A percentile compares a stretch with the other conserved stretches of the same genome.
These are phyloP conservation scores for Leptobrachium ailaonicum DNA, from an alignment of 2,113 vertebrate species.

Conservation along the genomic window DNA sequence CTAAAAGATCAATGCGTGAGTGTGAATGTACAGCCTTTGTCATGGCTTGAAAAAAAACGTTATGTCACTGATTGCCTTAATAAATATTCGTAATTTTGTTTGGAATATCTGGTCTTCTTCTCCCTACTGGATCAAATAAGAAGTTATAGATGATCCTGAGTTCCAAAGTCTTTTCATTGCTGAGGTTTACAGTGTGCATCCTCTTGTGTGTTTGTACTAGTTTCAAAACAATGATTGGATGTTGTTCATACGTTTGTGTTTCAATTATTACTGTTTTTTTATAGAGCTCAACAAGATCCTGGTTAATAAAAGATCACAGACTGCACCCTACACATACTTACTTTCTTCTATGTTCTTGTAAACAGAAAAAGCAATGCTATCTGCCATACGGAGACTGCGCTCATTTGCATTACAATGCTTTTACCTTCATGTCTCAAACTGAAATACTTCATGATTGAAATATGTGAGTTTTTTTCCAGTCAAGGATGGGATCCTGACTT, in stretches of 20 bases:
- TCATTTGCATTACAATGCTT: slow-evolving; percentile 25
- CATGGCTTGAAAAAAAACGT: too few species aligned
- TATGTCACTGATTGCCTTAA: too few species aligned
- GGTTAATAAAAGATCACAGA: slow-evolving; percentile 18
- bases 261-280: slow-evolving; percentile 1
- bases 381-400: background rate
- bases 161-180: too few species aligned
- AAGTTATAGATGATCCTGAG: too few species aligned
- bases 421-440: slow-evolving; percentile 3
- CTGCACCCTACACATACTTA: background rate
- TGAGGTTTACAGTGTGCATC: too few species aligned
- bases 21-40: too few species aligned
- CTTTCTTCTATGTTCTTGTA: background rate
- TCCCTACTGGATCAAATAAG: too few species aligned
- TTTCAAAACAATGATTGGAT: too few species aligned
- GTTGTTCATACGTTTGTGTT: background rate
- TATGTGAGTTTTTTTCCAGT: slow-evolving; percentile 24
- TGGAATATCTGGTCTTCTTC: too few species aligned
- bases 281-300: background rate
- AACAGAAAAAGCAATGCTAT: slow-evolving; percentile 10
- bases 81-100: too few species aligned
- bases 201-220: too few species aligned
- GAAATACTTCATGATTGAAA: slow-evolving; percentile 36
- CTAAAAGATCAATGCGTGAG: too few species aligned
- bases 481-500: background rate